Conservation (phyloP, 2,888 invertebrate species). For the Diplolepis rosae region DNA sequence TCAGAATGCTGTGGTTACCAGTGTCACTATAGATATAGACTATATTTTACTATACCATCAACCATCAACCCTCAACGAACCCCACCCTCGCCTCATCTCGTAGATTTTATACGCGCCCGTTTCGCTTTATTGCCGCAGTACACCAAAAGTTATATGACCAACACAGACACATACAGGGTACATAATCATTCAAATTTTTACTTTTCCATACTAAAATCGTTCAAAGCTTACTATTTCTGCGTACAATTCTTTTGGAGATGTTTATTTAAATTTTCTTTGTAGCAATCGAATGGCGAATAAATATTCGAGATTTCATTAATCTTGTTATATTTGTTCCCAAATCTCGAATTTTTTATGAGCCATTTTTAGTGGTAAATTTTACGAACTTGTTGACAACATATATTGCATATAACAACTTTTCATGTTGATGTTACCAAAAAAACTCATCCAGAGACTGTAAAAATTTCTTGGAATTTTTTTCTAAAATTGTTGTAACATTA, state of each 20-base stretch:
- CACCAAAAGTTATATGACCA: conserved; percentile 30
- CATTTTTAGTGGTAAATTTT: background rate
- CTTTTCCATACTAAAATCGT: conserved; percentile 8
- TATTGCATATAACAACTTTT: too few species aligned
- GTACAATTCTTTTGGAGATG: conserved; percentile 2
- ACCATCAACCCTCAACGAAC: conserved; percentile 29
- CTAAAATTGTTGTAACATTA: too few species aligned
- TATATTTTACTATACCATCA: background rate
- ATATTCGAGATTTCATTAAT: conserved; percentile 10
- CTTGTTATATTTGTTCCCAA: conserved; percentile 13
- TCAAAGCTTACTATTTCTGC: conserved; percentile 16
- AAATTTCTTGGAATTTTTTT: too few species aligned
- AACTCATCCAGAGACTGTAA: too few species aligned
- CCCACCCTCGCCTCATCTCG: conserved; percentile 32
- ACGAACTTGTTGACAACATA: too few species aligned
- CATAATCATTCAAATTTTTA: conserved; percentile 15
- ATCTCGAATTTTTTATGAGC: background rate
- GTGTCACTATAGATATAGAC: conserved; percentile 36
- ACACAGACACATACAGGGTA: background rate
- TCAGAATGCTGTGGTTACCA: conserved; percentile 43
- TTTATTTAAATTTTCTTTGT: conserved; percentile 14
- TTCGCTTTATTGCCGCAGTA: conserved; percentile 45
- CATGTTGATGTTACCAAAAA: too few species aligned
- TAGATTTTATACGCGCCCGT: conserved; percentile 38
- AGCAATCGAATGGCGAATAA: conserved; percentile 5